These are phyloP conservation scores for Clarias laeviceps DNA, from an alignment of 2,797 vertebrate genomes.

Conservation along the genomic window DNA sequence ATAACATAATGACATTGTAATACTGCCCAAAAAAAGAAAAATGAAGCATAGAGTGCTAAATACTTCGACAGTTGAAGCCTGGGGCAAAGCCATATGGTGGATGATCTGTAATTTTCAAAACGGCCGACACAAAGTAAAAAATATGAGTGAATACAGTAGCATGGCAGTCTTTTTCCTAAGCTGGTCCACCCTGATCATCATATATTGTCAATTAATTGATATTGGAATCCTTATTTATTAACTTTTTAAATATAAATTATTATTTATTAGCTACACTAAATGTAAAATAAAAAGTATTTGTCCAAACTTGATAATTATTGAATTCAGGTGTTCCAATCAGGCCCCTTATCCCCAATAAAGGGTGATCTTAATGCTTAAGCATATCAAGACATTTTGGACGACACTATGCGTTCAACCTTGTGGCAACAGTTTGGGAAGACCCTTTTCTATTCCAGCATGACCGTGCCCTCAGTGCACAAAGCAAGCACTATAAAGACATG, in stretches of 20 bases:
- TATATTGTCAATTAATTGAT: background rate
- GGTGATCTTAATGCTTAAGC: no score
- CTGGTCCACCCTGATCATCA: background rate
- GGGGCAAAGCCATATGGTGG: background rate
- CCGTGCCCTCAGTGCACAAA: no score
- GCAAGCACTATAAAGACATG: no score
- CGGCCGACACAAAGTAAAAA: background rate
- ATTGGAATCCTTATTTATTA: background rate
- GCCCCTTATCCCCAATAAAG: no score
- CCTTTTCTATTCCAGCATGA: no score
- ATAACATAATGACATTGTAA: background rate
- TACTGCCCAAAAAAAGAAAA: background rate
- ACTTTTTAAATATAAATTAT: background rate
- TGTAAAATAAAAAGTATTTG: no score
- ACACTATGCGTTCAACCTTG: no score
- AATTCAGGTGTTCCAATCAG: no score
- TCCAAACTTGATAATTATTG: no score
- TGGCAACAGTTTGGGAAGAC: no score
- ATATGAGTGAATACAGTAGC: background rate
- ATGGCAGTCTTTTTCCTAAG: background rate
- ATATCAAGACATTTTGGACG: no score
- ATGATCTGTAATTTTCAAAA: background rate
- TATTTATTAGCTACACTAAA: background rate
- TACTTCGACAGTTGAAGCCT: background rate
- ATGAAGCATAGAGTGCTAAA: background rate